Percentiles rank a stretch among this genome's conserved stretches.
phyloP scores from a whole-genome alignment of 1,140 invertebrate genomes.

The Lepidostoma basale region DNA sequence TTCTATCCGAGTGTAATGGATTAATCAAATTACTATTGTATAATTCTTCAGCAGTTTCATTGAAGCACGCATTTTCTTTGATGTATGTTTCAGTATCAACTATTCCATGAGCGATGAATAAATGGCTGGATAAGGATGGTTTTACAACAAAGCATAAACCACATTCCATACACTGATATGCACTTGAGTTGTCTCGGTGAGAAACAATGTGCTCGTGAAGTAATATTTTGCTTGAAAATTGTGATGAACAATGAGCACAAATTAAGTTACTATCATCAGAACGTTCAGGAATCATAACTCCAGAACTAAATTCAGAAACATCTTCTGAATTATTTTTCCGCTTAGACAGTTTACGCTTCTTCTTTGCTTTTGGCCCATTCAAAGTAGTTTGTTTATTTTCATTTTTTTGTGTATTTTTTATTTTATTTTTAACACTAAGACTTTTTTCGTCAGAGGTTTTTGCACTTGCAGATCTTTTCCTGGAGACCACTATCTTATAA shows the following conservation, averaged over 20 bases:
- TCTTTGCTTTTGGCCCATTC: conserved; percentile 2
- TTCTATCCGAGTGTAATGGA: conserved; percentile 42
- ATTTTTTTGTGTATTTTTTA: too few species aligned
- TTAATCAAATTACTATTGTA: too few species aligned
- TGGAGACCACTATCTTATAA: too few species aligned
- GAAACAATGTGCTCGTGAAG: conserved; percentile 62
- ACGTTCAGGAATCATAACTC: background rate
- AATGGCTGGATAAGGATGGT: conserved; percentile 67
- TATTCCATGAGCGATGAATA: conserved; percentile 66
- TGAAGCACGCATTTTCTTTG: conserved; percentile 61
- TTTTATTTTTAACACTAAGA: too few species aligned
- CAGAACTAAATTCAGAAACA: background rate
- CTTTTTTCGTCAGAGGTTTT: too few species aligned
- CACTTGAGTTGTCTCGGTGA: conserved; percentile 63
- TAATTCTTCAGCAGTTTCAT: conserved; percentile 57
- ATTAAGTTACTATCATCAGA: conserved; percentile 32
- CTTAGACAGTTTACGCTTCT: background rate
- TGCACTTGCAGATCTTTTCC: too few species aligned
- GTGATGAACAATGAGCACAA: conserved; percentile 53
- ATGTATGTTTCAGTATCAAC: conserved; percentile 64
- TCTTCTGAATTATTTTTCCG: conserved; percentile 8
- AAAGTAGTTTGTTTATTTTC: too few species aligned
- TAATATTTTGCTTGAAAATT: conserved; percentile 57
- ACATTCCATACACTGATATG: conserved; percentile 71
- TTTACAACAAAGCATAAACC: conserved; percentile 71